Conservation (phyloP, 2,113 vertebrate species). For the Cricetomys ansorgei region DNA sequence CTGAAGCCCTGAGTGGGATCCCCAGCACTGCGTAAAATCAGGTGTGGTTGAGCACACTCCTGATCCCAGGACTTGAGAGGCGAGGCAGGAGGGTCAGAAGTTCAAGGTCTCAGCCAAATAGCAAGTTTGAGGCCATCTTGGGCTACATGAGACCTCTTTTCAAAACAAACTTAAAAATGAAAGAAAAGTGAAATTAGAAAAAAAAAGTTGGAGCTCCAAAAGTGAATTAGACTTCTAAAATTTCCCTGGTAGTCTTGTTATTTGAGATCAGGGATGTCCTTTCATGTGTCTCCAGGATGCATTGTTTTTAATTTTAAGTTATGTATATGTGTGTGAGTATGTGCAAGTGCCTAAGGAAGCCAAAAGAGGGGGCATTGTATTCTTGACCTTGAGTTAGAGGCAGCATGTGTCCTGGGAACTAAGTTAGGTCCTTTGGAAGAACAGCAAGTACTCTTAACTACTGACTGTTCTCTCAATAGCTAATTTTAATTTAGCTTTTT, state of each 20-base stretch:
- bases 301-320: neutral
- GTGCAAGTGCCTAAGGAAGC: too few relatives aligned
- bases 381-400: neutral
- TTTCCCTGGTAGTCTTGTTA: neutral
- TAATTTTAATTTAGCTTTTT: neutral
- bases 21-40: neutral
- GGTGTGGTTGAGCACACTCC: neutral
- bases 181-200: neutral
- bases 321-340: neutral
- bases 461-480: neutral
- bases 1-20: neutral
- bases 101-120: too few relatives aligned
- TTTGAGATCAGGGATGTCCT: neutral
- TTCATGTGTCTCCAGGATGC: neutral
- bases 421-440: neutral
- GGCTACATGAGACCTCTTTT: neutral
- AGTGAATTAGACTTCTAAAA: neutral
- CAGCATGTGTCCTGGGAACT: neutral
- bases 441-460: neutral
- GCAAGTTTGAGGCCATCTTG: neutral
- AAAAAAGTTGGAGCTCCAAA: neutral
- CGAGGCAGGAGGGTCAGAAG: neutral
- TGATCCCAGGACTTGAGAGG: neutral
- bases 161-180: neutral
- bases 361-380: neutral